Evolutionary conservation across 2,113 vertebrate species (phyloP).

Genomic region (Pantherophis guttatus): DNA sequence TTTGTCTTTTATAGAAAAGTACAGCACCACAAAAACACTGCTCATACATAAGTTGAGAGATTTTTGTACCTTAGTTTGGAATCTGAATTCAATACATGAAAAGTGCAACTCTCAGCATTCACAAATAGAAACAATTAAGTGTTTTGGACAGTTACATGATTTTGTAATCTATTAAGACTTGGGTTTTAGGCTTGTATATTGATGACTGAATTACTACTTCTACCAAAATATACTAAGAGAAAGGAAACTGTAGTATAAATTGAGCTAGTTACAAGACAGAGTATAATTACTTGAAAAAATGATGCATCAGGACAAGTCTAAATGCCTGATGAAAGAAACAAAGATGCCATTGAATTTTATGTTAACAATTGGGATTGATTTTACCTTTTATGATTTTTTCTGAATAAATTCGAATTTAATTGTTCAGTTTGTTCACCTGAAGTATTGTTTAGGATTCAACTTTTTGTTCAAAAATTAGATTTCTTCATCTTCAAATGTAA

Average conservation of each 20-base stretch:
- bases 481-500: not conserved
- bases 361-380: not conserved
- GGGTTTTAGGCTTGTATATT: slow-evolving; percentile 13
- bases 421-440: not conserved
- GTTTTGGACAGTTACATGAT: slow-evolving; percentile 17
- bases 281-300: slow-evolving; percentile 43
- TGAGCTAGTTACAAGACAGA: slow-evolving; percentile 41
- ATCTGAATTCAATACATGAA: not conserved
- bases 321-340: not conserved
- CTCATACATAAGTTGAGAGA: slow-evolving; percentile 16
- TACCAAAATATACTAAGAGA: not conserved
- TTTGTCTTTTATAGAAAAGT: slow-evolving; percentile 23
- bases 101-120: not conserved
- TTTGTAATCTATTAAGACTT: slow-evolving; percentile 32
- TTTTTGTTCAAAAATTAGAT: not conserved
- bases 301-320: slow-evolving; percentile 28
- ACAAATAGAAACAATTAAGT: slow-evolving; percentile 28
- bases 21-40: slow-evolving; percentile 1
- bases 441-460: not conserved
- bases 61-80: not conserved
- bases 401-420: not conserved
- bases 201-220: slow-evolving; percentile 21
- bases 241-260: not conserved
- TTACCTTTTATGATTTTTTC: not conserved
- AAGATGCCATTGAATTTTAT: not conserved